Evolutionary conservation across 2,888 invertebrate species (phyloP).

Genomic region (Drosophila nr. perissopoda): DNA sequence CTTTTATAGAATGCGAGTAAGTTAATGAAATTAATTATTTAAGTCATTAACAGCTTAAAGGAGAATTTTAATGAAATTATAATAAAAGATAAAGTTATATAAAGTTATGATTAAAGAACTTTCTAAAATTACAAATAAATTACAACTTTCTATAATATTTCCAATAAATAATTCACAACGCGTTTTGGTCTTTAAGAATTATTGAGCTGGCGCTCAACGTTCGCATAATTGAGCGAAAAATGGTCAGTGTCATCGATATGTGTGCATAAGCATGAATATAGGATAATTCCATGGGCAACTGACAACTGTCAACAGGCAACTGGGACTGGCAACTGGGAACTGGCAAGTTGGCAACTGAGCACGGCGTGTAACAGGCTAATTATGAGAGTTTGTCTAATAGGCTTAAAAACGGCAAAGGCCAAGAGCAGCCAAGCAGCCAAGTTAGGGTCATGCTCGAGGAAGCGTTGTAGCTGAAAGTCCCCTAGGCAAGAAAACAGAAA

Average conservation of each 20-base stretch:
- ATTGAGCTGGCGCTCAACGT: constrained; percentile 2
- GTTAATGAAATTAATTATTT: not conserved
- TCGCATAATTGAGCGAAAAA: constrained; percentile 39
- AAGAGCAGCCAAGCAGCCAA: constrained; percentile 19
- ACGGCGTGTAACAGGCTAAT: constrained; percentile 69
- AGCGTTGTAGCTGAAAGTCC: constrained; percentile 32
- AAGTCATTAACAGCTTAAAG: not conserved
- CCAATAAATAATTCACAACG: not conserved
- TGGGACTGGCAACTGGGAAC: no score
- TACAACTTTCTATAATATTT: not conserved
- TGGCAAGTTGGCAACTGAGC: constrained; percentile 7
- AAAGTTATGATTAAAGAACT: no score
- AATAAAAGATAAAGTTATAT: no score
- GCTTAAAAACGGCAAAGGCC: constrained; percentile 72
- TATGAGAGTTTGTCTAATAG: constrained; percentile 80
- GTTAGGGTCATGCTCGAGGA: constrained; percentile 73
- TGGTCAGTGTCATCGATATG: constrained; percentile 62
- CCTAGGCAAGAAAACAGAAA: constrained; percentile 47
- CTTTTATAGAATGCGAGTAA: not conserved
- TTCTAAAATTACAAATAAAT: not conserved
- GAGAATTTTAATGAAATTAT: not conserved
- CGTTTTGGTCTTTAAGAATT: not conserved
- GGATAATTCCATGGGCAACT: constrained; percentile 41
- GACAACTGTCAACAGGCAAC: constrained; percentile 24
- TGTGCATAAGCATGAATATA: constrained; percentile 14